Base-by-base conservation (phyloP, 1,140 invertebrate species). In the Conopomorpha cramerella region DNA sequence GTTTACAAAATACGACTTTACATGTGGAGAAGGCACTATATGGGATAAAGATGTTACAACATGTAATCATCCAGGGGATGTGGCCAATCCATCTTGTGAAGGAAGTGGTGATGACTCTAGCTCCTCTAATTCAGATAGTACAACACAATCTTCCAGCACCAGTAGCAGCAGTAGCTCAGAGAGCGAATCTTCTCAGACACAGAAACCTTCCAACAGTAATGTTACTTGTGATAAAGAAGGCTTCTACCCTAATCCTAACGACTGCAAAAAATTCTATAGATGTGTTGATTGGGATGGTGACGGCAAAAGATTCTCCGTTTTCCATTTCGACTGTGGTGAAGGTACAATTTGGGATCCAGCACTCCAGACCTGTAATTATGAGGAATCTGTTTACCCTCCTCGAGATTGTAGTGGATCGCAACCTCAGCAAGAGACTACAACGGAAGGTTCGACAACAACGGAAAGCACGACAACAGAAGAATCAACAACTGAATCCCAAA, bases 181-280 rank as follows among this genome's bases (percentile, higher is more conserved):
- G 28, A 7, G 6, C 6, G 19, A 16, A 18, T 17, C 2, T 8
- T 36, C 52, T 12, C 41, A 47, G 40, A 50, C 46, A 12, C 50
- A 55, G 37, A 51, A 52, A 43, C 51, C 55, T 13, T 33, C 33
- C 34, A 63, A 45, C 34, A 37, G 55, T 34, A 60, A 60, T 28
- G 50, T 71, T 14, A 74, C 46, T 29, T 79, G 77, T 45, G 58
- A 51, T 26, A 55, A 80, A 42, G 81, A 79, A 39, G 89, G 88
- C 18, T 90, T 82, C 56, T 87, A 82, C 53, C 67, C 84, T 8
- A 66, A 89, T 71, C 84, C 84, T 17, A 73, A 68, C 16, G 72
- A 84, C 28, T 91, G 89, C 53, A 80, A 82, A 38, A 86, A 87
- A 55, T 88, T 88, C 54, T 88, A 88, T 48, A 80, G 86, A 39